Percentiles rank a stretch among this genome's conserved stretches.
These are phyloP conservation scores for Calyptommatus sinebrachiatus DNA, from an alignment of 2,113 vertebrate species.

Conservation along the genomic window DNA sequence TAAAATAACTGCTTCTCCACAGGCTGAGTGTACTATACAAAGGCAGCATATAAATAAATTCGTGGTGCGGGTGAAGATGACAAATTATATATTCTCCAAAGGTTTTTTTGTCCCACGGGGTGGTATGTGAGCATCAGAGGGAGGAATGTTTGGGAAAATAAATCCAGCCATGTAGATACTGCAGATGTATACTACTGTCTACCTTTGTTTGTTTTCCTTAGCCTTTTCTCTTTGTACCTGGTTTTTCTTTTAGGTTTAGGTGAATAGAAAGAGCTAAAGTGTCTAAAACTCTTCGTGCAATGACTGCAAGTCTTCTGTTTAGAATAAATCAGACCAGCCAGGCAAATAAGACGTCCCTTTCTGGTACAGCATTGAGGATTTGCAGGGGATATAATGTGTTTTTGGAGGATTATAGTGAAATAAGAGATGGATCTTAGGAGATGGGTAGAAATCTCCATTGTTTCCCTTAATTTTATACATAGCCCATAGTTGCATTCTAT, in stretches of 20 bases:
- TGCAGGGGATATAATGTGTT: background rate
- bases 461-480: no score
- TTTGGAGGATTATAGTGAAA: background rate
- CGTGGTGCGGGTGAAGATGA: no score
- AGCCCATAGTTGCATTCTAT: background rate
- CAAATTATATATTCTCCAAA: no score
- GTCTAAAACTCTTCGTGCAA: background rate
- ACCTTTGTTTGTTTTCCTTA: background rate
- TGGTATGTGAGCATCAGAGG: background rate
- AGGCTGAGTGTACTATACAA: no score
- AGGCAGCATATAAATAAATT: no score
- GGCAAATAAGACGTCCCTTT: background rate
- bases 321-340: background rate
- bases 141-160: background rate
- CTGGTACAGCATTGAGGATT: background rate
- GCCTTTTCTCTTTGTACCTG: background rate
- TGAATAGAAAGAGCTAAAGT: background rate
- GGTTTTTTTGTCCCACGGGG: background rate
- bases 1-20: no score
- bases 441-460: background rate
- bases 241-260: background rate
- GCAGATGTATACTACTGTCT: background rate
- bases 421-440: background rate
- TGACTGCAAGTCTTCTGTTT: background rate
- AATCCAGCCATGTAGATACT: background rate